Evolutionary conservation across 1,140 invertebrate species (phyloP), one percentile per base, ranked within the genome.

Genomic region (Drosophila malerkotliana): DNA sequence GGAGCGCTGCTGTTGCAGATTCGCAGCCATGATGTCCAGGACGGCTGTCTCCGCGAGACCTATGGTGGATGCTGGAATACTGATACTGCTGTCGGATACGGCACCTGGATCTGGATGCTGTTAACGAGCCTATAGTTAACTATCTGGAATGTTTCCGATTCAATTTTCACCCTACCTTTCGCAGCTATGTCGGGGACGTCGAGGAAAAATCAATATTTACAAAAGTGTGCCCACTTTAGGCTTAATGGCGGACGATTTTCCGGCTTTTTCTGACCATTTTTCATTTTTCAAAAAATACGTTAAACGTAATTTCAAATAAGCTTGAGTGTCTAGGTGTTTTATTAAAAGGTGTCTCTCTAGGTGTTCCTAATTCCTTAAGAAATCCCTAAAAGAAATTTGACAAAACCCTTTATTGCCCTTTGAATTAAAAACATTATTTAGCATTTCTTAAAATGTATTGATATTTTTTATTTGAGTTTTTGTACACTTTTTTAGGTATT

Each of bases 11-110:
- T 98, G 97, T 92, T 98, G 97, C 79, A 98, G 93, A 92, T 95
- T 97, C 61, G 96, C 96, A 93, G 97, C 96, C 94, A 97, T 96
- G 94, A 97, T 96, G 93, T 96, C 96, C 94, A 96, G 95, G 93
- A 96, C 94, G 92, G 95, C 95, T 82, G 95, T 96, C 92, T 96
- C 95, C 92, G 95, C 96, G 92, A 96, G 95, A 93, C 95, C 95
- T 96, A 96, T 95, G 93, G 92, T 94, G 92, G 82, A 82, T 39
- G 73, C 30, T 61, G 49, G 54, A 30, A 64, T 64, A 28, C 34
- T 67, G 51, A 67, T 53, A 34, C 59, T 67, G 58, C 55, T 30
- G 61, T 18, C 61, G 92, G 63, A 81, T 28, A 67, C 14, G 18
- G 58, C 51, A 69, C 69, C 63, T 79, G 59, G 28, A 60, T 21